Evolutionary conservation across 2,113 vertebrate species (phyloP), one percentile per base, ranked within the genome.

Genomic region (Nycticorax nycticorax): DNA sequence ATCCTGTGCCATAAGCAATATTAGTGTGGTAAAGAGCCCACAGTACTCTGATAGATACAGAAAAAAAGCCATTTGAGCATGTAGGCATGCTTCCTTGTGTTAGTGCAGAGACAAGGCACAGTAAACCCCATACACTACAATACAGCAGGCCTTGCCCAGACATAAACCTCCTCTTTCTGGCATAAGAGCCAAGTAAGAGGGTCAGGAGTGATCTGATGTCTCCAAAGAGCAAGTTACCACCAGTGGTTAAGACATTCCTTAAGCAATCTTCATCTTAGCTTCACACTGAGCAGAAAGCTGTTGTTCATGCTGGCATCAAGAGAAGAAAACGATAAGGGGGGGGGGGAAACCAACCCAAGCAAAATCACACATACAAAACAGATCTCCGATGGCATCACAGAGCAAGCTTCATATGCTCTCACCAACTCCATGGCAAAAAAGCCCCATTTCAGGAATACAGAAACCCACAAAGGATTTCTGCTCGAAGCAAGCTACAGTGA

Each of bases 401-500:
- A 55, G 50, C 53, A 39, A 28, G 32, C 33, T 50, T 26, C 63
- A 15, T 0, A 1, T 5, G 10, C 20, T 47, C 37, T 13, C 22
- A 59, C 4, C 82, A 78, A 9, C 9, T 48, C n/a, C 50, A 32
- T 0, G 2, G 39, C 35, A 60, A 55, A 23, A 35, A 47, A 73
- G 23, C 19, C 45, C 27, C 30, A 32, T 20, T 20, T 33, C 50
- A 60, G 50, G 43, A 43, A 53, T 3, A 41, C 11, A 57, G 73
- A 69, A 83, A n/a, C 22, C 47, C 17, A 67, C 35, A 24, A 27
- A 52, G 35, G 53, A 57, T n/a, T 84, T 84, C 63, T 77, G 30
- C 5, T 27, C 1, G 0, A 26, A 43, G 33, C 13, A n/a, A 47
- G 30, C 32, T 12, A 32, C 27, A 50, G 28, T 28, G 35, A 47